These are phyloP conservation scores for Cacoxenus indagator DNA, from an alignment of 2,888 invertebrate genomes.

Conservation along the genomic window DNA sequence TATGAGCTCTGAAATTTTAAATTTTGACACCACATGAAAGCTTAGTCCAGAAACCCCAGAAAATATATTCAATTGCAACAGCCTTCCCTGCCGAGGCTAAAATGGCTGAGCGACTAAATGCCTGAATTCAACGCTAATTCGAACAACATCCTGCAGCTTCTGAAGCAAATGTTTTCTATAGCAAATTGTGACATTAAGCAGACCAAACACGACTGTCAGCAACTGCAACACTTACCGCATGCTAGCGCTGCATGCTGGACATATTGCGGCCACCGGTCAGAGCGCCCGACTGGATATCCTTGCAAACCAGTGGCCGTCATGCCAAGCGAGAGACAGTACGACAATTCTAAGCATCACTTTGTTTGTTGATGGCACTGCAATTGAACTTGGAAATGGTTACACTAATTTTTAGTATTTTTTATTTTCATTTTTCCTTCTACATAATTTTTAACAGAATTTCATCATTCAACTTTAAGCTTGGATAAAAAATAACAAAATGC, in stretches of 20 bases:
- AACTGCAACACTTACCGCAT: slow-evolving; percentile 64
- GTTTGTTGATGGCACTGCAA: too few species aligned
- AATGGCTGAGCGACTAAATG: too few species aligned
- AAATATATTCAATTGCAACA: too few species aligned
- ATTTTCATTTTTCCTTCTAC: background rate
- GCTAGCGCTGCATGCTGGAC: slow-evolving; percentile 58
- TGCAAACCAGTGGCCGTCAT: too few species aligned
- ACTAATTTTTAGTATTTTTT: background rate
- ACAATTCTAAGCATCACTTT: too few species aligned
- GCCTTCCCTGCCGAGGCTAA: too few species aligned
- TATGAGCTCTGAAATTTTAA: too few species aligned
- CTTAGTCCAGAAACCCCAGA: too few species aligned
- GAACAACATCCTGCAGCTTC: background rate
- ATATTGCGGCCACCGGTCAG: slow-evolving; percentile 53
- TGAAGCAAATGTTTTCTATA: background rate
- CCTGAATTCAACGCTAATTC: background rate
- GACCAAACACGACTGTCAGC: slow-evolving; percentile 60
- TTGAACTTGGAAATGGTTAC: too few species aligned
- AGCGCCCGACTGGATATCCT: too few species aligned
- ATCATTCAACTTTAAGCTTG: background rate
- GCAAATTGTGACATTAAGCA: slow-evolving; percentile 60
- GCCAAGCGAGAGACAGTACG: too few species aligned
- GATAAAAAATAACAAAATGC: background rate
- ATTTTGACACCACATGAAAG: too few species aligned
- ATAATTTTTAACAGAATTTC: background rate